Evolutionary conservation across 1,140 invertebrate genomes (phyloP).

Genomic region (Euura saliciscinereae): DNA sequence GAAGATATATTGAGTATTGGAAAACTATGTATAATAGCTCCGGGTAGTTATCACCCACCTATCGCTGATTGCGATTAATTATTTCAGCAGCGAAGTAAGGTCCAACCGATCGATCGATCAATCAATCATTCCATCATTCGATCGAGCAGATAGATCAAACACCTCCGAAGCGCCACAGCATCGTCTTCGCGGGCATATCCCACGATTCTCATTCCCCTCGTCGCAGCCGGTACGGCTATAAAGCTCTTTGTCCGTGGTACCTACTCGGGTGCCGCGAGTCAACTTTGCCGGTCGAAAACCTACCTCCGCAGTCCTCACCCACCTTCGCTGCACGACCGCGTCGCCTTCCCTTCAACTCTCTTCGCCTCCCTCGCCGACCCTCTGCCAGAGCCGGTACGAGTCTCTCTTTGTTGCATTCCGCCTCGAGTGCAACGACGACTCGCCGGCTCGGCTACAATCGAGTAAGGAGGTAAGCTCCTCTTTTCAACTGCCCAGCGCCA

Average conservation of each 20-base stretch:
- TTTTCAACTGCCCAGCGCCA: too few relatives aligned
- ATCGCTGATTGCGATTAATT: slow-evolving; percentile 22
- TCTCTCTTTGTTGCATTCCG: slow-evolving; percentile 44
- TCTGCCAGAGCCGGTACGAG: slow-evolving; percentile 24
- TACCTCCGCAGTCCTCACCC: background rate
- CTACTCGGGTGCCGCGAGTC: background rate
- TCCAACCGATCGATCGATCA: too few relatives aligned
- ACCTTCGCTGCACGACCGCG: background rate
- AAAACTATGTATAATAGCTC: too few relatives aligned
- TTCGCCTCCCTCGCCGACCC: slow-evolving; percentile 13
- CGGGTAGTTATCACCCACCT: background rate
- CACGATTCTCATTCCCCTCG: too few relatives aligned
- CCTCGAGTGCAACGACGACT: slow-evolving; percentile 12
- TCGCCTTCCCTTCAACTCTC: background rate
- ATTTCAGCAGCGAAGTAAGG: too few relatives aligned
- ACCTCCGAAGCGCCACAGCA: too few relatives aligned
- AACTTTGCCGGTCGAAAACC: background rate
- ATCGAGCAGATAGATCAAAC: too few relatives aligned
- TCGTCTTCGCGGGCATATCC: too few relatives aligned
- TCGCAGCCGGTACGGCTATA: too few relatives aligned
- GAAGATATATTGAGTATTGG: too few relatives aligned
- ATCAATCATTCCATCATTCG: too few relatives aligned
- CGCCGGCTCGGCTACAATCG: background rate
- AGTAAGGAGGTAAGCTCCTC: background rate
- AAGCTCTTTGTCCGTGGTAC: background rate